These are phyloP conservation scores for Lindbergichthys nudifrons DNA, from an alignment of 2,797 vertebrate genomes.

Conservation along the genomic window DNA sequence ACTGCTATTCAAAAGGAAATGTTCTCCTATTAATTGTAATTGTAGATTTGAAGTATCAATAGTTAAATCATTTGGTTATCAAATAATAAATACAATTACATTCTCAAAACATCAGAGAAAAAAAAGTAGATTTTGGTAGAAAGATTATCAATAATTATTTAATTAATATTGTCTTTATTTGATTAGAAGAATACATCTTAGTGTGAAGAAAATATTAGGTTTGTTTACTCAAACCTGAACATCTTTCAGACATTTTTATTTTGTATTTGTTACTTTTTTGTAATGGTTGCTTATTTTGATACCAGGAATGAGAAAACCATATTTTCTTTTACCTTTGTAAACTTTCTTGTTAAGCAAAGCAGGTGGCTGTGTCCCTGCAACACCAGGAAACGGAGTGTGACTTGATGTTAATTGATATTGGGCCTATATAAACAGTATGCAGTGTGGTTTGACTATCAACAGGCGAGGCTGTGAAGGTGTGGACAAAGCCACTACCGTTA, in stretches of 20 bases:
- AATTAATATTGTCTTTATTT: slow-evolving; percentile 5
- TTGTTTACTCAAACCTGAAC: neutral
- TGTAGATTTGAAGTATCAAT: slow-evolving; percentile 14
- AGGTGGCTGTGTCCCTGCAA: neutral
- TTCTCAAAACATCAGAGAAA: slow-evolving; percentile 13
- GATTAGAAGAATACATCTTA: neutral
- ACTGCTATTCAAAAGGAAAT: slow-evolving; percentile 3
- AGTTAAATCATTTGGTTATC: slow-evolving; percentile 2
- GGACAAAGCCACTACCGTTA: slow-evolving; percentile 12
- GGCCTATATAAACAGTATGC: slow-evolving; percentile 31
- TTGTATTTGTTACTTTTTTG: neutral
- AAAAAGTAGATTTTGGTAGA: neutral
- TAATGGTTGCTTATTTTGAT: slow-evolving; percentile 1
- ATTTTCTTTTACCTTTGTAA: slow-evolving; percentile 4
- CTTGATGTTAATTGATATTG: slow-evolving; percentile 49
- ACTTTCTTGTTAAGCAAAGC: slow-evolving; percentile 8
- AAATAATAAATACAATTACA: slow-evolving; percentile 16
- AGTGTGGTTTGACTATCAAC: slow-evolving; percentile 16
- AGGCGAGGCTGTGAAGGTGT: slow-evolving; percentile 15
- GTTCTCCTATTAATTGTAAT: slow-evolving; percentile 18
- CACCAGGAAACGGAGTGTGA: slow-evolving; percentile 25
- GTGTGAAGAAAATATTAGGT: slow-evolving; percentile 1
- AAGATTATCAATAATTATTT: slow-evolving; percentile 4
- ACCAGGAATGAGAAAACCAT: slow-evolving; percentile 11
- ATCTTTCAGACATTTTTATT: slow-evolving; percentile 3